Percentiles rank a stretch among this genome's conserved stretches.
Evolutionary conservation across 2,888 invertebrate species (phyloP).

Genomic region (Eilema depressum): DNA sequence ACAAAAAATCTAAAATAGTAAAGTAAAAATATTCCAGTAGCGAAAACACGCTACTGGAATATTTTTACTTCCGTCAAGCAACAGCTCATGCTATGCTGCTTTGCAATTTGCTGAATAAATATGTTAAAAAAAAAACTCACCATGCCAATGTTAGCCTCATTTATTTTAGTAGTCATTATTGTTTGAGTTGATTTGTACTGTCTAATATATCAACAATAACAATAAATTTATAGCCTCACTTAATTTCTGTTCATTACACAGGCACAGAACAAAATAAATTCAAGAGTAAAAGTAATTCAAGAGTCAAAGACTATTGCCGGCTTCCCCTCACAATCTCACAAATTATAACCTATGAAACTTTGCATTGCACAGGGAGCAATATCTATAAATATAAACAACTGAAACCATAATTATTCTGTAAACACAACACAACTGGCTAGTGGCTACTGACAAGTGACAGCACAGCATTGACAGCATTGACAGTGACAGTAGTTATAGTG

Average conservation of each 20-base stretch:
- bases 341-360: not conserved
- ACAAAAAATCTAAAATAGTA: too few relatives aligned
- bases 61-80: not conserved
- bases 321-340: not conserved
- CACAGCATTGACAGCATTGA: too few relatives aligned
- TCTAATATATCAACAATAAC: not conserved
- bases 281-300: not conserved
- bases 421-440: not conserved
- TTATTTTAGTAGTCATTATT: conserved; percentile 9
- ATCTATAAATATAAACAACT: too few relatives aligned
- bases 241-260: not conserved
- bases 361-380: not conserved
- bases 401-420: too few relatives aligned
- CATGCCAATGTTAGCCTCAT: conserved; percentile 12
- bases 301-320: not conserved
- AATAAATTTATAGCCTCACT: not conserved
- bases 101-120: not conserved
- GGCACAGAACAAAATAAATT: not conserved
- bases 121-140: conserved; percentile 10
- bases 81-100: not conserved
- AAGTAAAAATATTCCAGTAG: too few relatives aligned
- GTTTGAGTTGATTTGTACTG: not conserved
- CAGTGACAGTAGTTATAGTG: too few relatives aligned
- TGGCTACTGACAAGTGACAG: not conserved
- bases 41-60: not conserved